These are phyloP conservation scores for Sebastes cheni DNA, from an alignment of 2,797 vertebrate species.

Conservation along the genomic window DNA sequence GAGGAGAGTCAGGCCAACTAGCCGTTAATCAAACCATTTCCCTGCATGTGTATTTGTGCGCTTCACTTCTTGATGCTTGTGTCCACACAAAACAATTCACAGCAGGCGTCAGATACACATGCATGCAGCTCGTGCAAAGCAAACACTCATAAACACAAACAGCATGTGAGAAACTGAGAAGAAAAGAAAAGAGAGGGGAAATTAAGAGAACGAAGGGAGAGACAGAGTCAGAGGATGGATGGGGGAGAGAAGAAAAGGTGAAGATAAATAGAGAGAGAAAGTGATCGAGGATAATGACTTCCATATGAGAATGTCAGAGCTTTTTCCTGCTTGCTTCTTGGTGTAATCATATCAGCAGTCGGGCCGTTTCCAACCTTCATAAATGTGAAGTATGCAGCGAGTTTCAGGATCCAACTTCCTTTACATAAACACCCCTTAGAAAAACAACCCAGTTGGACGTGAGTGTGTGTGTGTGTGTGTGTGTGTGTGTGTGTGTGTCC, in stretches of 20 bases:
- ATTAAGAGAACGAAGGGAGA: constrained; percentile 14
- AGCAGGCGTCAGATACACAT: constrained; percentile 18
- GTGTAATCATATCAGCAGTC: constrained; percentile 95
- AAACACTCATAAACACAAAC: constrained; percentile 41
- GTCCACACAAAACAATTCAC: constrained; percentile 24
- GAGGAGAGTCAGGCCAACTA: constrained; percentile 48
- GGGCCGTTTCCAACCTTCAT: constrained; percentile 89
- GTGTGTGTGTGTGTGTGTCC: neutral
- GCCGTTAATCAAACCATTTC: constrained; percentile 59
- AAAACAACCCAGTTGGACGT: constrained; percentile 69
- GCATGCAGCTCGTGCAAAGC: constrained; percentile 16
- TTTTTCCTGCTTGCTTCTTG: constrained; percentile 74
- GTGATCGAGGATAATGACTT: constrained; percentile 89
- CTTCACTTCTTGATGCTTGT: constrained; percentile 22
- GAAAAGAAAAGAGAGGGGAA: constrained; percentile 16
- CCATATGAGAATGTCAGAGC: constrained; percentile 89
- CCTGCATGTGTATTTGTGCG: constrained; percentile 7
- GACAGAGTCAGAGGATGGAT: constrained; percentile 13
- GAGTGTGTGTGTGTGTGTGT: constrained; percentile 39
- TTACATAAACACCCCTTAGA: constrained; percentile 78
- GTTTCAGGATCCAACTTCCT: constrained; percentile 79
- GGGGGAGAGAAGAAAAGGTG: constrained; percentile 45
- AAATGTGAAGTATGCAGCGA: constrained; percentile 87
- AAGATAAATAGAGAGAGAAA: constrained; percentile 71
- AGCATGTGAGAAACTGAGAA: constrained; percentile 39